These are phyloP conservation scores for Solea solea DNA, from an alignment of 2,113 vertebrate genomes.

Conservation along the genomic window DNA sequence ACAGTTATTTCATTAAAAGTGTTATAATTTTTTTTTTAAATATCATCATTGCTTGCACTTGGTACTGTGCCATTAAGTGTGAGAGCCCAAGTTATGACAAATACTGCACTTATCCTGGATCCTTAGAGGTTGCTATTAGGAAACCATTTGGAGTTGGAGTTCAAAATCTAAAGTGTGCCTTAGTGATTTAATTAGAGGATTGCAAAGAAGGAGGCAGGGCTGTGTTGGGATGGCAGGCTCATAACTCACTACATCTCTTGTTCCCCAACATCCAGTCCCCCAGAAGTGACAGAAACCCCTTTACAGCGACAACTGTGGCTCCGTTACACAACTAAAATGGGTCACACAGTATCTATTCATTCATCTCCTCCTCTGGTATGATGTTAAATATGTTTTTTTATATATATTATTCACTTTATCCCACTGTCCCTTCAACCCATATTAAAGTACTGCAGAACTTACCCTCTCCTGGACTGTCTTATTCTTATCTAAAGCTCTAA, in stretches of 20 bases:
- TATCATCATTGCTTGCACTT: conserved; percentile 7
- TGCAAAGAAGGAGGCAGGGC: conserved; percentile 40
- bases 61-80: conserved; percentile 4
- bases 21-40: neutral
- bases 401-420: conserved; percentile 4
- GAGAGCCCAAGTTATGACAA: conserved; percentile 21
- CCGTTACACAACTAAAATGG: conserved; percentile 12
- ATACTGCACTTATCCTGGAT: conserved; percentile 35
- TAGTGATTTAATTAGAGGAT: conserved; percentile 53
- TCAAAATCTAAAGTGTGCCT: conserved; percentile 38
- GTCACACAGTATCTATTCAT: conserved; percentile 21
- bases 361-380: neutral
- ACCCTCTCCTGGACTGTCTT: neutral
- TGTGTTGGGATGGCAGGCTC: conserved; percentile 48
- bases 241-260: conserved; percentile 53
- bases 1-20: conserved; percentile 21
- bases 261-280: conserved; percentile 11
- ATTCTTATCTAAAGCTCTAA: conserved; percentile 31
- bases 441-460: neutral
- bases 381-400: neutral
- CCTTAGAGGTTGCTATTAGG: conserved; percentile 15
- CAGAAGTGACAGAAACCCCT: conserved; percentile 15
- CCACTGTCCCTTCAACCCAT: neutral
- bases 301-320: conserved; percentile 24
- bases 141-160: conserved; percentile 25